phyloP scores from a whole-genome alignment of 2,888 invertebrate species.

The Loripinus fragilis region DNA sequence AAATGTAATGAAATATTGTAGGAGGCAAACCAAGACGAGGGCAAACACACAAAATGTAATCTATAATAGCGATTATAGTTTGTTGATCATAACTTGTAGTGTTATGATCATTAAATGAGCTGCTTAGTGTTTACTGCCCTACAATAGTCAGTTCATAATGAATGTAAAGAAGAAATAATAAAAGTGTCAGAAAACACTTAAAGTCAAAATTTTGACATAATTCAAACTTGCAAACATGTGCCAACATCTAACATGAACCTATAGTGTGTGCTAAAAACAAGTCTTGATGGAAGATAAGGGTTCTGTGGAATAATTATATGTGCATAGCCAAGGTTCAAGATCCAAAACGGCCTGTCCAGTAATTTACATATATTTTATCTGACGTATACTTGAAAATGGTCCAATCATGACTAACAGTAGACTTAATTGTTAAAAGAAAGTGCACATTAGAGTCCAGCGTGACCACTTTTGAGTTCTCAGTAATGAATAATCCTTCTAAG shows the following conservation, averaged over 20 bases:
- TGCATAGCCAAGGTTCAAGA: too few species aligned
- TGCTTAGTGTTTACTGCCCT: constrained; percentile 14
- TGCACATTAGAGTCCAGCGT: too few species aligned
- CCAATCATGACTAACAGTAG: too few species aligned
- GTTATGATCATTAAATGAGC: constrained; percentile 16
- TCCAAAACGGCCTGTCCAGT: too few species aligned
- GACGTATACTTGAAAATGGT: too few species aligned
- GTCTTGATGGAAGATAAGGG: too few species aligned
- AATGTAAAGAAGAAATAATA: constrained; percentile 31
- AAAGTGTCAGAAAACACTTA: constrained; percentile 55
- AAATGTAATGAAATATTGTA: constrained; percentile 15
- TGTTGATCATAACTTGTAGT: constrained; percentile 6
- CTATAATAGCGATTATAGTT: background rate
- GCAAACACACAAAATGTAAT: constrained; percentile 5
- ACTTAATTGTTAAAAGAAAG: too few species aligned
- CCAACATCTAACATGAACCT: background rate
- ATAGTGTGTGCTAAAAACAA: too few species aligned
- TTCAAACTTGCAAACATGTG: constrained; percentile 17
- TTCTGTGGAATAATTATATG: too few species aligned
- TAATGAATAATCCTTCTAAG: too few species aligned
- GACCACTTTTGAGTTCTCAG: too few species aligned
- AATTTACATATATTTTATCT: too few species aligned
- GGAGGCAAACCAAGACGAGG: constrained; percentile 3
- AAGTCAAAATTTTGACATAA: constrained; percentile 35
- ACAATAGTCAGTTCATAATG: constrained; percentile 15